Base-by-base conservation (phyloP, 2,888 invertebrate genomes). In the Drosophila macrospina region DNA sequence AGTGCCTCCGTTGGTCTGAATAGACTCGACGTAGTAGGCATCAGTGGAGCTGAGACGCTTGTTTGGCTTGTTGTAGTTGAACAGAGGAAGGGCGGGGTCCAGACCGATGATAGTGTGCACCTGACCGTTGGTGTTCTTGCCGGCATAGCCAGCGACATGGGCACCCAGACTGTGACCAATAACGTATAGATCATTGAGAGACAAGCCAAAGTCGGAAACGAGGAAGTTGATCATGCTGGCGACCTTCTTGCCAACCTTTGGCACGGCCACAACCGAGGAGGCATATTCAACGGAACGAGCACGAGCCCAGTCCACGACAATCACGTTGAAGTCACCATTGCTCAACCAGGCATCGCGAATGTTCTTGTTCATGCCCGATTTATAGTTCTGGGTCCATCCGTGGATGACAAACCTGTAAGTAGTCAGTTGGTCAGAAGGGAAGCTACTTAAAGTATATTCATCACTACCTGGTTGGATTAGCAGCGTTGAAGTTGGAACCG, bases 161-260 rank as follows among this genome's bases (percentile, higher is more conserved):
- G 94, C 94, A 0, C 94, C 94, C 56, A 94, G 91, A 59, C 94
- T 94, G 75, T 94, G 94, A 0, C 94, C 94, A 56, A 94, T 93
- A 2, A 92, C 59, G 92, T 93, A 90, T 92, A 94, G 72, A 91
- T 90, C 2, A 92, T 93, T 6, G 92, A 93, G 44, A 90, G 90
- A 26, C 91, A 93, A 10, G 92, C 93, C 56, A 92, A 93, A 83
- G 90, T 92, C 5, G 90, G 92, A 1, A 91, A 93, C 77, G 92
- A 94, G 87, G 65, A 80, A 91, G 55, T 92, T 84, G 51, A 91
- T 62, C 73, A 91, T 73, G 3, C 13, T 50, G 7, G 90, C 92
- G 4, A 90, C 78, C 50, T 85, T 84, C 66, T 77, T 71, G 16
- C 91, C 92, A 42, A 86, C 90, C 11, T 54, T 69, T 5, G 80